Evolutionary conservation across 1,140 invertebrate genomes (phyloP), one percentile per base, ranked within the genome.

Genomic region (Agrilus planipennis): DNA sequence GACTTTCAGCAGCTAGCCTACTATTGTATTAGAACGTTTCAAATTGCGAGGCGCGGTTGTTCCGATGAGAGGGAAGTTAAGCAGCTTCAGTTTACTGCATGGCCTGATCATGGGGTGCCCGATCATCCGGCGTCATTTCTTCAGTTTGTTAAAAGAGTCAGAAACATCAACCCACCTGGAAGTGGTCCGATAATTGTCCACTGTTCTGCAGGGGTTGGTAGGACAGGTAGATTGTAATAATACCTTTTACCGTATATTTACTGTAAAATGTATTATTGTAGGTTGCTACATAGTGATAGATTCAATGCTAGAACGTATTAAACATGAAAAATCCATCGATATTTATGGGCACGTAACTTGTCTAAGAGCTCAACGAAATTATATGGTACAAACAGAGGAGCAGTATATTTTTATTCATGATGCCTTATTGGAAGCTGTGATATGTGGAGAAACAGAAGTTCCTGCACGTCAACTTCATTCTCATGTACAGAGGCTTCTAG

Each of bases 391-490:
- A 67, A 99, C 95, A 0, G 95, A 99, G 63, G 95, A 99, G 62
- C 96, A 99, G 63, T 99, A 99, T 62, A 92, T 99, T 40, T 99
- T 99, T 67, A 98, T 99, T 48, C 93, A 99, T 61, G 95, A 99
- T 61, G 82, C 92, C 5, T 72, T 96, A 2, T 67, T 98, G 7
- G 95, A 99, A 64, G 93, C 93, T 2, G 89, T 96, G 1, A 83
- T 93, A 31, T 92, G 89, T 57, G 94, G 93, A 3, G 81, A 83
- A 49, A 98, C 94, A 0, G 94, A 99, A 66, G 79, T 96, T 15
- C 84, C 89, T 1, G 89, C 88, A 5, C 74, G 85, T 23, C 92
- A 90, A 60, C 69, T 99, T 22, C 90, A 95, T 53, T 76, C 81
- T 6, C 93, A 99, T 62, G 84, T 98, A 44, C 89, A 97, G 56